Evolutionary conservation across 2,888 invertebrate species (phyloP), one percentile per base, ranked within the genome.

Genomic region (Spialia ferax): DNA sequence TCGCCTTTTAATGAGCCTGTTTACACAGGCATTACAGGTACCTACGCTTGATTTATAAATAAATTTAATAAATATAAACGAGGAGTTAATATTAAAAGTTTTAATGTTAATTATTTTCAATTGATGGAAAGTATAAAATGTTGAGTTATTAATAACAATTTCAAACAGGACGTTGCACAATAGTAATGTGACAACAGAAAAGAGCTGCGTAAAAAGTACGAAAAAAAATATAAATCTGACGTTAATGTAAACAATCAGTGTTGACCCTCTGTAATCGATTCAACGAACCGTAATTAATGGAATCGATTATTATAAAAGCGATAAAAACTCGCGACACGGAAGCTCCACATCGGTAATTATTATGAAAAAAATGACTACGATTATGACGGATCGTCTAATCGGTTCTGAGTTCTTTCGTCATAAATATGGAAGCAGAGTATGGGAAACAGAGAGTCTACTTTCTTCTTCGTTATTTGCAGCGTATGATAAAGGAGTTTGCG

Each of bases 1-100:
- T 92, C 79, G 83, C 81, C 87, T 89, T 93, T 87, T 92, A 90
- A 93, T 93, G 92, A 91, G 90, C 84, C 77, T 81, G 85, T 88
- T 89, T 86, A 87, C 86, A 84, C 80, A 80, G 60, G 68, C 68
- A 70, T 70, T 64, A 70, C 57, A 61, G 56, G 57, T 63, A 52
- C 13, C 0, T 63, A 52, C 13, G 0, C 45, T 48, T 48, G 48
- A 48, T 50, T 50, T 50, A 50, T 22, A 22, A 50, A 50, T 45
- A 50, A 22, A 50, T 50, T 2, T 0, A 10, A 35, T 1, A 48
- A 20, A 22, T 45, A 45, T n/a, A 45, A 45, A n/a, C 48, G 8
- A 20, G 20, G 11, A 20, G 48, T 10, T 45, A 45, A 20, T 48
- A 48, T 20, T 22, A 22, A 48, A 5, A 11, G 22, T 52, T 50